Evolutionary conservation across 2,888 invertebrate genomes (phyloP).

Genomic region (Lingula anatina): DNA sequence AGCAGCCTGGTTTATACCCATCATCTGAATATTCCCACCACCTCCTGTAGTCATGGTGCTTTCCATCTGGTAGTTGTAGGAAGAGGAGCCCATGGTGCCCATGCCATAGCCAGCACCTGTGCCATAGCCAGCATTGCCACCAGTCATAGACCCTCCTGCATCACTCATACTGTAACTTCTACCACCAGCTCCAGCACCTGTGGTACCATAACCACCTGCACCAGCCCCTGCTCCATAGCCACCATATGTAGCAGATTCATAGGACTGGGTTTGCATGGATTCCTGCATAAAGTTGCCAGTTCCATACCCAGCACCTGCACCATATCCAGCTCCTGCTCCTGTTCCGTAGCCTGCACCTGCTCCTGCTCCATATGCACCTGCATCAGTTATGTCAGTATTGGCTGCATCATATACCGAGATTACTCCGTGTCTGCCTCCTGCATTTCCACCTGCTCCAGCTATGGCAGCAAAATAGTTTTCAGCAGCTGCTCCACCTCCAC

Average conservation of each 20-base stretch:
- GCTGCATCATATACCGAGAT: neutral
- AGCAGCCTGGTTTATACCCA: constrained; percentile 2
- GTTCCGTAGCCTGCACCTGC: constrained; percentile 10
- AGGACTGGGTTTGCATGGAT: constrained; percentile 16
- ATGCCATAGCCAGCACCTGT: constrained; percentile 10
- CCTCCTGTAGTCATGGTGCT: too few species aligned
- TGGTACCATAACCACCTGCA: neutral
- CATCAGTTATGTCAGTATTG: neutral
- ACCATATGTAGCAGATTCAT: constrained; percentile 8
- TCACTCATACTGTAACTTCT: too few species aligned
- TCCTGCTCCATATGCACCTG: constrained; percentile 4
- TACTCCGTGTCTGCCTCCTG: constrained; percentile 2
- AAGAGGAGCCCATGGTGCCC: constrained; percentile 10
- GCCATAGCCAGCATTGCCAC: constrained; percentile 4
- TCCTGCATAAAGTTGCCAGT: constrained; percentile 7
- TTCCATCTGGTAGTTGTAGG: constrained; percentile 19
- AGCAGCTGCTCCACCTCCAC: constrained; percentile 2
- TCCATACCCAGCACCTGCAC: constrained; percentile 10
- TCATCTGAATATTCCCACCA: neutral
- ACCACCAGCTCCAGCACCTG: constrained; percentile 13
- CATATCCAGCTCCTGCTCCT: constrained; percentile 18
- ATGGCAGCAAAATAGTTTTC: neutral
- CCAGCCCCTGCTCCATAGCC: constrained; percentile 11
- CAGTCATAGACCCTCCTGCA: too few species aligned
- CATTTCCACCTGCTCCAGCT: constrained; percentile 6